phyloP scores from a whole-genome alignment of 2,797 vertebrate species.

The Enteromius anoplus region DNA sequence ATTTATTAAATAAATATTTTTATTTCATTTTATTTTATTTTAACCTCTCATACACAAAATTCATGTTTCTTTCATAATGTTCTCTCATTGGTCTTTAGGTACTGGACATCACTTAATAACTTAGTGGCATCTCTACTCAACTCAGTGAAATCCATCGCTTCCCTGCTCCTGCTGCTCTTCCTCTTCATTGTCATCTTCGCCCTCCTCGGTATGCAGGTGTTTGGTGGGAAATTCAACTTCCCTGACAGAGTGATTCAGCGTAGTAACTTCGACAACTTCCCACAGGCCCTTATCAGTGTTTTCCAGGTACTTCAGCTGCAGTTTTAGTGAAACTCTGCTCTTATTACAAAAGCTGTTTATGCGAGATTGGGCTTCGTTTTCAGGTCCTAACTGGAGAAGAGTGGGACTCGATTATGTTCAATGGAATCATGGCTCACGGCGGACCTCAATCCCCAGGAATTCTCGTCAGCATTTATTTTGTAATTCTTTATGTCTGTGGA shows the following conservation, averaged over 20 bases:
- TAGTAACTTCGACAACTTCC: slow-evolving; percentile 97
- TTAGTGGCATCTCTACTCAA: slow-evolving; percentile 95
- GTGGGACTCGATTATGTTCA: slow-evolving; percentile 94
- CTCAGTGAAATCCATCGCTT: slow-evolving; percentile 95
- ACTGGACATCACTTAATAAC: slow-evolving; percentile 95
- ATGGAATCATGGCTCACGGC: slow-evolving; percentile 94
- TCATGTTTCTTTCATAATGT: not conserved
- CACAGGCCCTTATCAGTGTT: slow-evolving; percentile 95
- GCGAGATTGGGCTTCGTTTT: slow-evolving; percentile 6
- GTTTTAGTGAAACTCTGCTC: not conserved
- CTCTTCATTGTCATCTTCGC: slow-evolving; percentile 96
- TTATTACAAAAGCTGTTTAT: not conserved
- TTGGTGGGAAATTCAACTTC: slow-evolving; percentile 95
- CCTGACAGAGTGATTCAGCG: slow-evolving; percentile 82
- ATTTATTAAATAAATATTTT: not conserved
- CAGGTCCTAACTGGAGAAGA: slow-evolving; percentile 95
- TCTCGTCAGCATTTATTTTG: slow-evolving; percentile 92
- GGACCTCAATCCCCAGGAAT: slow-evolving; percentile 92
- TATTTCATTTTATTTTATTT: not conserved
- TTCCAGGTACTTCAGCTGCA: slow-evolving; percentile 85
- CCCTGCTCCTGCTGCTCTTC: slow-evolving; percentile 93
- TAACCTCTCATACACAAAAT: not conserved
- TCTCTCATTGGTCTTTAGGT: slow-evolving; percentile 72
- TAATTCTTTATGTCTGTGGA: slow-evolving; percentile 92
- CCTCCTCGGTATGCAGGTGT: slow-evolving; percentile 98